Conservation (phyloP, 1,140 invertebrate genomes). For the Drosophila lacteicornis region DNA sequence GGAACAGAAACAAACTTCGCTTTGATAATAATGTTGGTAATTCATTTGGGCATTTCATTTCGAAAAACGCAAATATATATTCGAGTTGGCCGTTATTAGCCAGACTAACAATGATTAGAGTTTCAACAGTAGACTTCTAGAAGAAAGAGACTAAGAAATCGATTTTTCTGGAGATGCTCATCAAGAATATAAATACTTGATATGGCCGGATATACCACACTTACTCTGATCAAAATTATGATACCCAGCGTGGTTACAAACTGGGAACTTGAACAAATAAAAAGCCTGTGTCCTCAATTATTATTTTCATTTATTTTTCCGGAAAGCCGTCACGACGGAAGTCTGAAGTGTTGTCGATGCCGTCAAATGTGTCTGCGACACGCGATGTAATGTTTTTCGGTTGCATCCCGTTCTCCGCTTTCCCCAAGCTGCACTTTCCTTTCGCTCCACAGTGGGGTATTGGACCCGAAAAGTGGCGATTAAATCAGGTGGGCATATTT, state of each 20-base stretch:
- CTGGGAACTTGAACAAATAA: slow-evolving; percentile 9
- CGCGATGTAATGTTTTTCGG: slow-evolving; percentile 70
- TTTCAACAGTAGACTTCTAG: too few relatives aligned
- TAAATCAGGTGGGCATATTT: too few relatives aligned
- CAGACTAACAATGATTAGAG: too few relatives aligned
- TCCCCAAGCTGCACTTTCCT: slow-evolving; percentile 14
- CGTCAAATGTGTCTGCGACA: slow-evolving; percentile 78
- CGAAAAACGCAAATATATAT: neutral
- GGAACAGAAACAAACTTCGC: too few relatives aligned
- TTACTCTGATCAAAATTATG: neutral
- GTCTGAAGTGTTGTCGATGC: slow-evolving; percentile 76
- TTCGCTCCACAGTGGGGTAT: too few relatives aligned
- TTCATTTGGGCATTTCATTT: too few relatives aligned
- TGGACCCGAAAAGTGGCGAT: too few relatives aligned
- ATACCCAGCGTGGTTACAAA: neutral
- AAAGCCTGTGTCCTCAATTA: slow-evolving; percentile 46
- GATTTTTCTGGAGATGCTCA: too few relatives aligned
- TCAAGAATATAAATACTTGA: neutral
- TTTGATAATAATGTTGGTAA: too few relatives aligned
- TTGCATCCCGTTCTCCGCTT: slow-evolving; percentile 12
- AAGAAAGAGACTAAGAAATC: neutral
- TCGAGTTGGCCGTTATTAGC: too few relatives aligned
- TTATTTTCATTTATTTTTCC: slow-evolving; percentile 48
- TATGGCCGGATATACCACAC: too few relatives aligned
- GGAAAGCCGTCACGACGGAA: slow-evolving; percentile 53